Percentiles rank a stretch among this genome's conserved stretches.
These are phyloP conservation scores for Triops cancriformis DNA, from an alignment of 1,140 invertebrate species.

Conservation along the genomic window DNA sequence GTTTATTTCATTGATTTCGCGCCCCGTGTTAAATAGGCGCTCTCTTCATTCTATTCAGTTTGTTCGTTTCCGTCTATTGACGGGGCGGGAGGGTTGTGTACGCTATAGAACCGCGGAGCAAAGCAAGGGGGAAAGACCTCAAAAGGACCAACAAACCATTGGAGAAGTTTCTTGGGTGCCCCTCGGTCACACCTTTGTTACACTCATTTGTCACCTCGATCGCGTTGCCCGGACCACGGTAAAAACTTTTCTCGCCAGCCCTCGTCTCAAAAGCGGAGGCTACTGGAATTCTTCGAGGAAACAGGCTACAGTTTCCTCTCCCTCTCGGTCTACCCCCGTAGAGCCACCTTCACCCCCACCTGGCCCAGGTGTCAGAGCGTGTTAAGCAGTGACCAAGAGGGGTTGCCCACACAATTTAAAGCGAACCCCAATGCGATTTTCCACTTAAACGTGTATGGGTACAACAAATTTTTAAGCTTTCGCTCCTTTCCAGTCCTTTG, in stretches of 20 bases:
- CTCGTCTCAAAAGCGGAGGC: background rate
- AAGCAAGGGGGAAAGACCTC: background rate
- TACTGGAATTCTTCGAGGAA: background rate
- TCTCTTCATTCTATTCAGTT: background rate
- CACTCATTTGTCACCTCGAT: conserved; percentile 4
- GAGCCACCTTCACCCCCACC: background rate
- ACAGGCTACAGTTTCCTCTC: background rate
- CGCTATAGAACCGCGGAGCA: background rate
- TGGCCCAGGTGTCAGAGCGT: background rate
- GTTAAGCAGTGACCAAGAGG: background rate
- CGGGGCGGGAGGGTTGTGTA: conserved; percentile 9
- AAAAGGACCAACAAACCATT: conserved; percentile 10
- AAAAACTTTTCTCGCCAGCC: background rate
- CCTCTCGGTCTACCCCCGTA: background rate
- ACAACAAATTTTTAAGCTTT: background rate
- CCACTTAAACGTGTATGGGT: conserved; percentile 5
- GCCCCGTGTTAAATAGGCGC: background rate
- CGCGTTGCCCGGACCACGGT: background rate
- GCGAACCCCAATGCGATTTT: background rate
- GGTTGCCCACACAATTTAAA: background rate
- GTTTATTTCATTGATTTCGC: background rate
- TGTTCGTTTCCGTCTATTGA: conserved; percentile 6
- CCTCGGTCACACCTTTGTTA: background rate
- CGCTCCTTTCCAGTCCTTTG: background rate
- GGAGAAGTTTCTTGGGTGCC: background rate